phyloP scores from a whole-genome alignment of 37 sponge, comb jelly and placozoan genomes.

The Cliona cf. orientalis region DNA sequence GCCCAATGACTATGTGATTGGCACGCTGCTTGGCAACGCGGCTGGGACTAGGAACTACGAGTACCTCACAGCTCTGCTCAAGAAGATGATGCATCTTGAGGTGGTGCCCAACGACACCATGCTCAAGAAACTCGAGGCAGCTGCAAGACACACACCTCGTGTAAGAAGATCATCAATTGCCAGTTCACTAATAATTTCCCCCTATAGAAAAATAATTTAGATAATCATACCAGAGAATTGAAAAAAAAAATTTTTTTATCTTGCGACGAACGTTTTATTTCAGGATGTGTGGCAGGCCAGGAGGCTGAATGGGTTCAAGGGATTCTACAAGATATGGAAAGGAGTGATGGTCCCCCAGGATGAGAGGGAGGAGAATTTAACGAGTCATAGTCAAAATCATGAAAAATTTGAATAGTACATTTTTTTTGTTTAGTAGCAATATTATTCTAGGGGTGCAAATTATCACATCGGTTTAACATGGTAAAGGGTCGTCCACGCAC shows the following conservation, averaged over 20 bases:
- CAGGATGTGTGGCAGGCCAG: constrained; percentile 21
- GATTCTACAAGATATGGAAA: constrained; percentile 70
- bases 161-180: background rate
- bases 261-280: background rate
- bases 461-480: too few relatives aligned
- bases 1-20: constrained; percentile 41
- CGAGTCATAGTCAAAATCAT: too few relatives aligned
- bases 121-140: constrained; percentile 16
- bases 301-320: constrained; percentile 62
- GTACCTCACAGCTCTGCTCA: constrained; percentile 49
- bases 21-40: constrained; percentile 41
- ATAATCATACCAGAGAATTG: background rate
- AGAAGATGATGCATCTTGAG: constrained; percentile 47
- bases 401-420: too few relatives aligned
- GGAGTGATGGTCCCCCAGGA: constrained; percentile 11
- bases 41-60: constrained; percentile 18
- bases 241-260: background rate
- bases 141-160: constrained; percentile 2
- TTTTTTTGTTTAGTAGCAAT: too few relatives aligned
- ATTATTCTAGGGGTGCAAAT: too few relatives aligned
- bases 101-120: constrained; percentile 32
- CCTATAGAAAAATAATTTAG: background rate
- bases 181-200: background rate
- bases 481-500: too few relatives aligned
- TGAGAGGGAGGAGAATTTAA: too few relatives aligned